Conservation (phyloP, 2,888 invertebrate species). For the Ophioninae sp. region DNA sequence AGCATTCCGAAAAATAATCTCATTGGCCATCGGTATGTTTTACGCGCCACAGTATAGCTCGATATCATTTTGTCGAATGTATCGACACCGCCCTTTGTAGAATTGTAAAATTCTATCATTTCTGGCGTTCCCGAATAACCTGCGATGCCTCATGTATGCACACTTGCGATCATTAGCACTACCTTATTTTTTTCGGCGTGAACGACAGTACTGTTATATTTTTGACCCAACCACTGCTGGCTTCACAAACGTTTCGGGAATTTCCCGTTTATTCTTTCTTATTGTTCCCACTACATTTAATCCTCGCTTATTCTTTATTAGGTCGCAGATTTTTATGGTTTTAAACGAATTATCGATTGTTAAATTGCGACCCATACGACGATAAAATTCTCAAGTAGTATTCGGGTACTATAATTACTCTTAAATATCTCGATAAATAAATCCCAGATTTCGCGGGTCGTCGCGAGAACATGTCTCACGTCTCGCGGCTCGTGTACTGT, state of each 20-base stretch:
- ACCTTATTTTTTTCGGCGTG: constrained; percentile 35
- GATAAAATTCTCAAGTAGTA: constrained; percentile 26
- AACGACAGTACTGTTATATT: constrained; percentile 22
- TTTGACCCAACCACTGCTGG: neutral
- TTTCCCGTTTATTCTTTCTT: constrained; percentile 26
- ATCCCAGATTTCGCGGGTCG: constrained; percentile 29
- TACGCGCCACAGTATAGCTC: neutral
- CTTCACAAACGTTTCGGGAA: constrained; percentile 3
- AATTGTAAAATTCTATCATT: constrained; percentile 24
- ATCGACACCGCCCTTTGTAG: constrained; percentile 10
- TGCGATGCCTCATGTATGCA: constrained; percentile 14
- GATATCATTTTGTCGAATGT: constrained; percentile 13
- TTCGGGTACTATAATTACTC: constrained; percentile 47
- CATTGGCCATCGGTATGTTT: constrained; percentile 12
- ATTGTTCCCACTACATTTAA: constrained; percentile 3
- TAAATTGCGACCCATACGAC: constrained; percentile 11
- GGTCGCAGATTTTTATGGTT: constrained; percentile 18
- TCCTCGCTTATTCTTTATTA: constrained; percentile 24
- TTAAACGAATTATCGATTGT: constrained; percentile 32
- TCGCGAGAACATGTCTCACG: constrained; percentile 25
- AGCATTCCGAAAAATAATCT: constrained; percentile 32
- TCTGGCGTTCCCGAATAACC: constrained; percentile 25
- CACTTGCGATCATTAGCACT: constrained; percentile 21
- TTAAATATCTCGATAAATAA: constrained; percentile 26
- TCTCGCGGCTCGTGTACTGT: constrained; percentile 56